These are phyloP conservation scores for Odontomyia ornata DNA, from an alignment of 2,888 invertebrate species.

Conservation along the genomic window DNA sequence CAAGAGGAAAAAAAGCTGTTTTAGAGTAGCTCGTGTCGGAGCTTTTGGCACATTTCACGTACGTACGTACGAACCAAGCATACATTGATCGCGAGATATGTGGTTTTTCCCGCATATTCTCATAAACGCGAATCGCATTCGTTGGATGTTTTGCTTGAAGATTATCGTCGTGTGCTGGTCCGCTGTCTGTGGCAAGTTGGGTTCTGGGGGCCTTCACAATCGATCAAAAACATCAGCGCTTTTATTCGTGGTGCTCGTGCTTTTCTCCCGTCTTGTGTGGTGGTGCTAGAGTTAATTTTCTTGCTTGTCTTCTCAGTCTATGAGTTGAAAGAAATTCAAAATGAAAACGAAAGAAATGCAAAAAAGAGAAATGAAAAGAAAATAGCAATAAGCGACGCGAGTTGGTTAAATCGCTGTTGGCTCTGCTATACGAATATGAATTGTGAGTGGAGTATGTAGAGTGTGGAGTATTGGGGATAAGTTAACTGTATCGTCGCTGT, in stretches of 20 bases:
- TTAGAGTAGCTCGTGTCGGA: conserved; percentile 1
- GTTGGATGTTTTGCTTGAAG: not conserved
- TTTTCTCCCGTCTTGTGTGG: not conserved
- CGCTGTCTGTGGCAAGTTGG: no score
- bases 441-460: conserved; percentile 22
- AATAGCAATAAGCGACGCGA: conserved; percentile 4
- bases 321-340: conserved; percentile 29
- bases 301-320: not conserved
- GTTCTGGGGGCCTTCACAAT: not conserved
- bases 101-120: not conserved
- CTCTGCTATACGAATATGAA: not conserved
- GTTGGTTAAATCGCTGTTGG: no score
- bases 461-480: conserved; percentile 21
- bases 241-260: not conserved
- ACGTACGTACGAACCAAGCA: not conserved
- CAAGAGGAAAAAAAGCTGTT: not conserved
- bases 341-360: conserved; percentile 38
- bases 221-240: not conserved
- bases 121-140: not conserved
- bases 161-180: not conserved
- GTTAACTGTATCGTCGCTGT: conserved; percentile 38
- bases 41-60: conserved; percentile 29
- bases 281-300: not conserved
- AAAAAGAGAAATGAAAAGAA: not conserved
- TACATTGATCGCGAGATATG: not conserved